Conservation (phyloP, 2,797 vertebrate genomes). For the Tympanoctomys barrerae region DNA sequence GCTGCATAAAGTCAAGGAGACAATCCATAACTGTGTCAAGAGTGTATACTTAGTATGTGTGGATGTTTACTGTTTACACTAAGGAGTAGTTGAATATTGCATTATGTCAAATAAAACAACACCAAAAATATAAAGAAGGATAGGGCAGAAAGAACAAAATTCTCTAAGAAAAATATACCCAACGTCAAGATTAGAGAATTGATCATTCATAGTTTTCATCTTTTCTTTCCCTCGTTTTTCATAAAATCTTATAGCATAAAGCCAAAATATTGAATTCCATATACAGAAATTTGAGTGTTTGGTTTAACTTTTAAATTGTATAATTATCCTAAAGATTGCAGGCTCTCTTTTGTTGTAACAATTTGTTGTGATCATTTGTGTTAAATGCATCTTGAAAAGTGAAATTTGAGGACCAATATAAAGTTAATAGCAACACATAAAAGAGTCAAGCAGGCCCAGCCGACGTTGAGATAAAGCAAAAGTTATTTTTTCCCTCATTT, state of each 20-base stretch:
- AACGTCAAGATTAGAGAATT: neutral
- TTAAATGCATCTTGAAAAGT: neutral
- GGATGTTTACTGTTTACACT: neutral
- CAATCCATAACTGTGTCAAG: neutral
- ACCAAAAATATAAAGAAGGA: constrained; percentile 4
- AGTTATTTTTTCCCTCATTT: neutral
- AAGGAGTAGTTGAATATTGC: neutral
- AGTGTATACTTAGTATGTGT: neutral
- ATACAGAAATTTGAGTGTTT: neutral
- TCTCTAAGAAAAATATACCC: neutral
- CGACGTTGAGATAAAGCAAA: neutral
- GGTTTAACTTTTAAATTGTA: neutral
- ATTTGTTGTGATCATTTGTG: neutral
- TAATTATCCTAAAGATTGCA: neutral
- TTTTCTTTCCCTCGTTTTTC: constrained; percentile 29
- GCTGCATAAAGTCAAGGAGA: neutral
- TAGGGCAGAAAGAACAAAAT: neutral
- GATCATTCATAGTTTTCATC: neutral
- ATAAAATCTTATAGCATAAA: neutral
- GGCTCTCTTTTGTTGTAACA: neutral
- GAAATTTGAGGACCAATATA: neutral
- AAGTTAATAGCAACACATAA: neutral
- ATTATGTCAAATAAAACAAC: constrained; percentile 13
- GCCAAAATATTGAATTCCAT: neutral
- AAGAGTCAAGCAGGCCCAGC: neutral